Conservation (phyloP, 2,797 vertebrate species). For the Knipowitschia caucasica region DNA sequence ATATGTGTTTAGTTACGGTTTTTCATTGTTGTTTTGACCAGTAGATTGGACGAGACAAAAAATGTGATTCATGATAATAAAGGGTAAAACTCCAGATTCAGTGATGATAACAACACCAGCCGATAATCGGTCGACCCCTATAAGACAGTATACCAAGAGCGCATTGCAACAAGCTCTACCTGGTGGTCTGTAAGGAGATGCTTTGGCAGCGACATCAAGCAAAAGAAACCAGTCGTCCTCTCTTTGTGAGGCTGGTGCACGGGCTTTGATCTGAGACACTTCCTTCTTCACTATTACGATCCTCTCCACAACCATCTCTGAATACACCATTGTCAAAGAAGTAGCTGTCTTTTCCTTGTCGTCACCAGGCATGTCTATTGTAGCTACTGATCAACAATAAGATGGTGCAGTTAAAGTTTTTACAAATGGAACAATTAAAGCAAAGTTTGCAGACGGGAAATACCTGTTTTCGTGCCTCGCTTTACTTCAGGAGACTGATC, state of each 20-base stretch:
- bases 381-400: constrained; percentile 36
- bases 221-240: constrained; percentile 64
- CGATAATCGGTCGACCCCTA: too few species aligned
- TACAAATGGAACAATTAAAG: neutral
- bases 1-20: too few species aligned
- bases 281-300: constrained; percentile 18
- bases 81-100: too few species aligned
- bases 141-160: too few species aligned
- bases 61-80: too few species aligned
- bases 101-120: too few species aligned
- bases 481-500: constrained; percentile 38
- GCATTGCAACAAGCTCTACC: neutral
- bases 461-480: constrained; percentile 52
- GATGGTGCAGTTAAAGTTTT: neutral
- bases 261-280: constrained; percentile 15
- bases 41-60: too few species aligned
- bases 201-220: constrained; percentile 48
- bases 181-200: constrained; percentile 11
- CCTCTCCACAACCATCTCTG: constrained; percentile 27
- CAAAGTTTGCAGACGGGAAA: neutral
- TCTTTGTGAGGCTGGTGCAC: constrained; percentile 29
- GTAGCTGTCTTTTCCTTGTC: constrained; percentile 28
- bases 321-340: constrained; percentile 25
- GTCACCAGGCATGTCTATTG: constrained; percentile 16
- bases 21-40: too few species aligned